Base-by-base conservation (phyloP, 2,113 vertebrate genomes). In the Alectura lathami region DNA sequence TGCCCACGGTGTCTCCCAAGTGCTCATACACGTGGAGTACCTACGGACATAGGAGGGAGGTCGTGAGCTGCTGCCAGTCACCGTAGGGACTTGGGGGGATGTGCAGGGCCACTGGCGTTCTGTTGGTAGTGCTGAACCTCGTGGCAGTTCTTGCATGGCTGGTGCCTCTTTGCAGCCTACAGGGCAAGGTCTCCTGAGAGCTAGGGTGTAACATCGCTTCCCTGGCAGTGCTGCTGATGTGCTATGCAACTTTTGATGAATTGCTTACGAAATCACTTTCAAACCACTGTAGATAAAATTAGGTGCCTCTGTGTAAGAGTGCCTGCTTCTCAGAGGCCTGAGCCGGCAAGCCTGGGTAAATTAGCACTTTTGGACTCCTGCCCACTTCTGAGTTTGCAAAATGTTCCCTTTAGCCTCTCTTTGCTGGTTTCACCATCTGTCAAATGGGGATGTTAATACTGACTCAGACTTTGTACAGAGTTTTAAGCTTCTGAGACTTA, bases 361-460 rank as follows among this genome's bases (percentile, higher is more conserved):
- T 93, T 30, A 89, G 47, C 63, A n/a, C 66, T 94, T 86, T 68
- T 89, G 95, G 85, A 96, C 48, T 86, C 36, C 78, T 83, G 47
- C 92, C 93, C 81, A 91, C 53, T 89, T 95, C 85, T 94, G 88
- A 96, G 72, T 83, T 92, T 83, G 90, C 91, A 96, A 29, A 96
- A 84, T 60, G 48, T 80, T 96, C 91, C 70, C 74, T 85, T 92
- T 81, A 83, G 77, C 72, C 64, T 94, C 64, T 92, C 63, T 93
- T 75, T 86, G 66, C 86, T 91, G 83, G 54, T 87, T 96, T 93
- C 30, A 27, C 91, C 93, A 92, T 96, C 95, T 96, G 95, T 92
- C 91, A 96, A 42, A 88, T 66, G 45, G 67, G 64, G 72, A 63
- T 86, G 74, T 72, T 95, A 94, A 78, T 91, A 91, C 86, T 70